Conservation (phyloP, 2,113 vertebrate genomes). For the Albula glossodonta region DNA sequence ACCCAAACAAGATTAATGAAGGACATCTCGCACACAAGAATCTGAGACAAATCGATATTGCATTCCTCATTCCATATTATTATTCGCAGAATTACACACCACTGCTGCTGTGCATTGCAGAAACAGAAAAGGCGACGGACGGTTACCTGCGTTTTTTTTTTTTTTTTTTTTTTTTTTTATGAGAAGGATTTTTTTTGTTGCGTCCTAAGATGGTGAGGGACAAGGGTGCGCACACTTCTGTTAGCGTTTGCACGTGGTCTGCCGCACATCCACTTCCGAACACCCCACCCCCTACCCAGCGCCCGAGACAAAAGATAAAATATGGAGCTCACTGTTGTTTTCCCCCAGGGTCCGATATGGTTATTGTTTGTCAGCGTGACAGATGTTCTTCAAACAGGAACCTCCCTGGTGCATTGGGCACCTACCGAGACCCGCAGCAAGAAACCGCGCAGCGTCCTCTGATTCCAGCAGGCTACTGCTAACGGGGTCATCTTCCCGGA, state of each 20-base stretch:
- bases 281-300: neutral
- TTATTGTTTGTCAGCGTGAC: conserved; percentile 77
- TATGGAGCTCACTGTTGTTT: conserved; percentile 63
- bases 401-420: conserved; percentile 69
- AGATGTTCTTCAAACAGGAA: conserved; percentile 78
- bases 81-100: neutral
- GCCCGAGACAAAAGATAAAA: conserved; percentile 52
- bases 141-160: no score
- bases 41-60: conserved; percentile 26
- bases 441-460: conserved; percentile 60
- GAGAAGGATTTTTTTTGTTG: neutral
- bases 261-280: neutral
- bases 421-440: conserved; percentile 53
- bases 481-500: neutral
- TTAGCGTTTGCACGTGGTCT: neutral
- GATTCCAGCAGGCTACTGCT: conserved; percentile 27
- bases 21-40: conserved; percentile 35
- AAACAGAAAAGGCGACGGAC: no score
- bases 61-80: neutral
- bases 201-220: neutral
- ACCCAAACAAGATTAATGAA: conserved; percentile 42
- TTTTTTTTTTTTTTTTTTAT: no score
- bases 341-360: conserved; percentile 60
- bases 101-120: neutral
- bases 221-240: neutral